A percentile compares a stretch with the other conserved stretches of the same genome.
Conservation (phyloP, 2,888 invertebrate species). For the Slavum lentiscoides region DNA sequence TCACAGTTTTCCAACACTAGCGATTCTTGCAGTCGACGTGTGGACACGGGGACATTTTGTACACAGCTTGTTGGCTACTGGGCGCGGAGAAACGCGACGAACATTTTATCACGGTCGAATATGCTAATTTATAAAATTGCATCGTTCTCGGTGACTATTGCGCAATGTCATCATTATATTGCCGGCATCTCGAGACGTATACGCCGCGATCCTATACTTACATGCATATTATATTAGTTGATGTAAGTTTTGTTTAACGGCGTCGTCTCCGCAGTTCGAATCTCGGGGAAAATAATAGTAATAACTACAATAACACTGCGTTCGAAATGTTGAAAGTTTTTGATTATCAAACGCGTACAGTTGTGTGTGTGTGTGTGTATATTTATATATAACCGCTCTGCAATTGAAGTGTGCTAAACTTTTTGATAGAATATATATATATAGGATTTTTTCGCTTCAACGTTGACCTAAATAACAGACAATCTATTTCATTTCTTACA, state of each 20-base stretch:
- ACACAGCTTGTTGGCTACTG: no score
- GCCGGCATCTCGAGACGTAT: background rate
- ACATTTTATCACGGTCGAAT: background rate
- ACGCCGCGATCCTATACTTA: background rate
- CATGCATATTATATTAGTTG: background rate
- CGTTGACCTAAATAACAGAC: no score
- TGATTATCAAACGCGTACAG: background rate
- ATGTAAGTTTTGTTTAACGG: slow-evolving; percentile 6
- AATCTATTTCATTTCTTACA: no score
- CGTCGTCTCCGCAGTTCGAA: slow-evolving; percentile 1
- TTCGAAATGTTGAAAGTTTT: slow-evolving; percentile 22
- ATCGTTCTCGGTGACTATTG: background rate
- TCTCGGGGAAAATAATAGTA: background rate
- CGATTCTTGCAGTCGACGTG: no score
- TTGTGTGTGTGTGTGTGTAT: no score
- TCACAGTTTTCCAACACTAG: no score
- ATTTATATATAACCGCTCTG: no score
- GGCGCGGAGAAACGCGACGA: background rate
- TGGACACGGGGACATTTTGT: no score
- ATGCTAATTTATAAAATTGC: slow-evolving; percentile 23
- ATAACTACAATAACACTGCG: background rate
- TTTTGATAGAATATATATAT: no score
- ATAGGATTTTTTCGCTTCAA: no score
- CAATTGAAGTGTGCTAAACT: no score
- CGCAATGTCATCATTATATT: background rate